These are phyloP conservation scores for Daktulosphaira vitifoliae DNA, from an alignment of 1,140 invertebrate genomes.

Conservation along the genomic window DNA sequence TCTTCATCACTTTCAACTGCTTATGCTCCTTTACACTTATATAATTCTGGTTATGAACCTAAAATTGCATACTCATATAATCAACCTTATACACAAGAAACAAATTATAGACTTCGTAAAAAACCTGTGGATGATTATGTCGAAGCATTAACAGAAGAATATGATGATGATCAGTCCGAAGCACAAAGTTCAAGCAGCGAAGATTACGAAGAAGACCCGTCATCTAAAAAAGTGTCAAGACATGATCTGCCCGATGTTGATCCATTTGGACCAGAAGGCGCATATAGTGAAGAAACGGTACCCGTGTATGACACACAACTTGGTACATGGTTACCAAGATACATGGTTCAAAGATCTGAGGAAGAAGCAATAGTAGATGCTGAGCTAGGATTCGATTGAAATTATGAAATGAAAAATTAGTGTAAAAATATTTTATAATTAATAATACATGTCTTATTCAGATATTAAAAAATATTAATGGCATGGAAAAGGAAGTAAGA, in stretches of 20 bases:
- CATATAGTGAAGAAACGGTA: conserved; percentile 51
- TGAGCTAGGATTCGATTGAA: conserved; percentile 40
- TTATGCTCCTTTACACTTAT: neutral
- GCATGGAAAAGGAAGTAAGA: too few relatives aligned
- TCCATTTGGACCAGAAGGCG: conserved; percentile 43
- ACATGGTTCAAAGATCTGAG: conserved; percentile 57
- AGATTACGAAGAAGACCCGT: conserved; percentile 20
- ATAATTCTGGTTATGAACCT: neutral
- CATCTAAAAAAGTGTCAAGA: conserved; percentile 9
- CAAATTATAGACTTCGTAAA: neutral
- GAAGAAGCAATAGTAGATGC: conserved; percentile 57
- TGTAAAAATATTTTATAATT: too few relatives aligned
- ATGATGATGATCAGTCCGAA: conserved; percentile 35
- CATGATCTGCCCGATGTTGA: conserved; percentile 34
- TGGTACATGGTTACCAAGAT: conserved; percentile 55
- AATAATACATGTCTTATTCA: too few relatives aligned
- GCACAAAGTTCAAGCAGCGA: conserved; percentile 32
- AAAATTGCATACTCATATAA: neutral
- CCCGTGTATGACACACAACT: conserved; percentile 53
- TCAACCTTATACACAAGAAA: neutral
- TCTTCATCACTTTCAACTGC: neutral
- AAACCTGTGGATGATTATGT: neutral
- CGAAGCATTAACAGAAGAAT: neutral
- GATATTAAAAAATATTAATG: too few relatives aligned
- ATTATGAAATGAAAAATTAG: conserved; percentile 30